Evolutionary conservation across 2,888 invertebrate genomes (phyloP).

Genomic region (Pristionchus fissidentatus): DNA sequence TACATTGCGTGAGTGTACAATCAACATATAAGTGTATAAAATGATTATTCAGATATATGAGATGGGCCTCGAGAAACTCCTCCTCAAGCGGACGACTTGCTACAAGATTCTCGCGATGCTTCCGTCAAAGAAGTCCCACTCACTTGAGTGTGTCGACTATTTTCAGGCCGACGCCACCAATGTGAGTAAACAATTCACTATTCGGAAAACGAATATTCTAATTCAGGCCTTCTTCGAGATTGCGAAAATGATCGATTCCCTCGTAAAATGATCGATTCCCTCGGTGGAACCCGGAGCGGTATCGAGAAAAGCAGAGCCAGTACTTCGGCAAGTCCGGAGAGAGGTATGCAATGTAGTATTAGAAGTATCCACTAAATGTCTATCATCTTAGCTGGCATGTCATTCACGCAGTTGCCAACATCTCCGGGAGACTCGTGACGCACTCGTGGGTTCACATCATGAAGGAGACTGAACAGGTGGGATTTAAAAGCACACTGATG

Average conservation of each 20-base stretch:
- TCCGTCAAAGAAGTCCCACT: not conserved
- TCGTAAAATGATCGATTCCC: too few relatives aligned
- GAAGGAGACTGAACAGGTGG: not conserved
- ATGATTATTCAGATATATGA: not conserved
- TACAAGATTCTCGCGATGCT: not conserved
- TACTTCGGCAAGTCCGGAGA: not conserved
- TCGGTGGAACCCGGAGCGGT: not conserved
- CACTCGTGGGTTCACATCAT: not conserved
- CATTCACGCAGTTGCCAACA: not conserved
- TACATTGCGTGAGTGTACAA: not conserved
- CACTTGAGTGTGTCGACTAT: not conserved
- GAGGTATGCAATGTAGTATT: too few relatives aligned
- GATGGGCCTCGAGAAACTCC: too few relatives aligned
- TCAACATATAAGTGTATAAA: not conserved
- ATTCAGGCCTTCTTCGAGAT: too few relatives aligned
- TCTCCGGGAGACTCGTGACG: not conserved
- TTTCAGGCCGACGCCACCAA: constrained; percentile 2
- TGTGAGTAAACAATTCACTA: not conserved
- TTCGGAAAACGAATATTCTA: too few relatives aligned
- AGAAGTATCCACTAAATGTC: too few relatives aligned
- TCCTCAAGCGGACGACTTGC: not conserved
- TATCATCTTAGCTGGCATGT: not conserved
- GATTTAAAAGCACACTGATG: not conserved
- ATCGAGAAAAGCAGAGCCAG: not conserved
- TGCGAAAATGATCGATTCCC: too few relatives aligned